Conservation (phyloP, 64 coral and sea anemone genomes). For the Pocillopora damicornis region DNA sequence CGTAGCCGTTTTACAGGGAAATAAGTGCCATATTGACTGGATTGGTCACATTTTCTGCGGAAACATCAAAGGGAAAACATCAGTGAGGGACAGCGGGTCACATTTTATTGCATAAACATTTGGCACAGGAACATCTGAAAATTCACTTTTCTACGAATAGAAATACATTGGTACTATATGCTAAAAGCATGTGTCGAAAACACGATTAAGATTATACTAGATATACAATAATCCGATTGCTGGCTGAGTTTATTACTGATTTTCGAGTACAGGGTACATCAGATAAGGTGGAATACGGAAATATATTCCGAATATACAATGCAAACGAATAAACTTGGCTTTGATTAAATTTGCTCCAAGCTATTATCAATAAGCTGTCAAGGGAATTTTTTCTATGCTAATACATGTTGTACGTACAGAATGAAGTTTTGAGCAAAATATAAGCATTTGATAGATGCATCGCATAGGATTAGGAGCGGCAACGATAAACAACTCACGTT, state of each 20-base stretch:
- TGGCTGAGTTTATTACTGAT: neutral
- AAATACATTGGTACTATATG: neutral
- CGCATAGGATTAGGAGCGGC: no score
- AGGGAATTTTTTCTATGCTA: no score
- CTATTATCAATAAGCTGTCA: no score
- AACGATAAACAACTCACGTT: no score
- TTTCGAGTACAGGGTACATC: neutral
- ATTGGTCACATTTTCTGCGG: conserved; percentile 31
- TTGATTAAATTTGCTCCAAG: no score
- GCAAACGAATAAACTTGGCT: no score
- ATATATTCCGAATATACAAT: no score
- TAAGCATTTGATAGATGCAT: no score
- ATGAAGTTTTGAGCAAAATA: no score
- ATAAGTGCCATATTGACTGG: conserved; percentile 25
- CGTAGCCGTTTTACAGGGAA: neutral
- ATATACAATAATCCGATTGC: neutral
- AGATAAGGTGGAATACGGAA: neutral
- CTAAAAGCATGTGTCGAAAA: neutral
- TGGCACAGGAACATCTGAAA: conserved; percentile 36
- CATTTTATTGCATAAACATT: conserved; percentile 25
- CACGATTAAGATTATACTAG: neutral
- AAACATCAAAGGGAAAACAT: conserved; percentile 29
- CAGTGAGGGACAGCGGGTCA: conserved; percentile 8
- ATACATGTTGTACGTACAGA: no score
- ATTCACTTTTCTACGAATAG: conserved; percentile 45